Percentiles rank a stretch among this genome's conserved stretches.
phyloP scores from a whole-genome alignment of 2,797 vertebrate genomes.

The Sardinella longiceps region DNA sequence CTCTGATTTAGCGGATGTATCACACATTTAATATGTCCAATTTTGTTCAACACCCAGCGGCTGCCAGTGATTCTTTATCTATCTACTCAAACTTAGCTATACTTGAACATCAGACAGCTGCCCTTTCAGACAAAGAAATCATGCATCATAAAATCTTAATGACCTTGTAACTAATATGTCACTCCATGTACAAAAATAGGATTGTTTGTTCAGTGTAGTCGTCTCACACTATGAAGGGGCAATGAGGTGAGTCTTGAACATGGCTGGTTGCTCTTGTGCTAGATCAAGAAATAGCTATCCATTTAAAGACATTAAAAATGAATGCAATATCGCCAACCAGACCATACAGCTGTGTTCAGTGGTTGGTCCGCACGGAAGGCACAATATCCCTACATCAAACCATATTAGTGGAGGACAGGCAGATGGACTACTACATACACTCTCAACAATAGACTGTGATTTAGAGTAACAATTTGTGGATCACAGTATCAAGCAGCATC shows the following conservation, averaged over 20 bases:
- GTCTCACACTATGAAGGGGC: not conserved
- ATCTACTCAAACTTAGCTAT: not conserved
- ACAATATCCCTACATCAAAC: not conserved
- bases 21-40: not conserved
- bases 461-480: not conserved
- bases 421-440: not conserved
- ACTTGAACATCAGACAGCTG: not conserved
- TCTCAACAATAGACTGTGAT: not conserved
- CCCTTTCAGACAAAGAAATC: not conserved
- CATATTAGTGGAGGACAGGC: not conserved
- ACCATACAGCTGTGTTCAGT: not conserved
- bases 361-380: not conserved
- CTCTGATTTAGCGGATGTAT: slow-evolving; percentile 46
- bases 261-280: slow-evolving; percentile 25
- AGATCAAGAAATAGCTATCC: slow-evolving; percentile 31
- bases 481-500: not conserved
- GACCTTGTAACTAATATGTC: not conserved
- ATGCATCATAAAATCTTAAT: not conserved
- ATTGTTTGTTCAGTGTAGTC: not conserved
- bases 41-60: not conserved
- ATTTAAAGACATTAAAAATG: slow-evolving; percentile 41
- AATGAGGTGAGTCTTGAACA: slow-evolving; percentile 19
- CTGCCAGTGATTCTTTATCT: not conserved
- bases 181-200: not conserved
- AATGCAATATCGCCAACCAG: slow-evolving; percentile 32